These are phyloP conservation scores for Aepyceros melampus DNA, from an alignment of 2,113 vertebrate species.

Conservation along the genomic window DNA sequence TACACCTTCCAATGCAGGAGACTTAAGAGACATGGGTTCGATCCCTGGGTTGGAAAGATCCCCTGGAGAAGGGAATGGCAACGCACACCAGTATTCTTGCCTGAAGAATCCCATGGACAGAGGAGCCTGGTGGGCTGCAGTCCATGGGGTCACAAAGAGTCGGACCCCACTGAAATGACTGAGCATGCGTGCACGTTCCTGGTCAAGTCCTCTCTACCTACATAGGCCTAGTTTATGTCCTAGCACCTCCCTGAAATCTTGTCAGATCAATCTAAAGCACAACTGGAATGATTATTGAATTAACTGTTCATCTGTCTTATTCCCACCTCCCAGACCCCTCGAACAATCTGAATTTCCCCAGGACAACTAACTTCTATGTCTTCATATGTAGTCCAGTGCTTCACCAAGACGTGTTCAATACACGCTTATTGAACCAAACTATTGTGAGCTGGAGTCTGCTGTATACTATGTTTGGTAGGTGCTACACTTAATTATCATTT, in stretches of 20 bases:
- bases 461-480: background rate
- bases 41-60: background rate
- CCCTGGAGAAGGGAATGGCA: background rate
- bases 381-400: background rate
- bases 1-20: background rate
- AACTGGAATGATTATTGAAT: background rate
- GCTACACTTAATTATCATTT: background rate
- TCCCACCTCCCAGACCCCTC: no score
- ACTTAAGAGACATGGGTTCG: background rate
- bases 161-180: background rate
- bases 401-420: background rate
- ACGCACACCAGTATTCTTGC: background rate
- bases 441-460: background rate
- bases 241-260: background rate
- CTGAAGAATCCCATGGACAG: background rate
- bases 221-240: background rate
- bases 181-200: background rate
- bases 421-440: background rate
- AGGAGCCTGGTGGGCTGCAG: background rate
- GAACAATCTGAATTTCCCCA: background rate
- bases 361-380: background rate
- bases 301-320: background rate
- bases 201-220: background rate
- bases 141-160: background rate
- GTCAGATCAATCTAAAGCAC: background rate